Evolutionary conservation across 1,140 invertebrate genomes (phyloP), one percentile per base, ranked within the genome.

Genomic region (Ceratitis capitata): DNA sequence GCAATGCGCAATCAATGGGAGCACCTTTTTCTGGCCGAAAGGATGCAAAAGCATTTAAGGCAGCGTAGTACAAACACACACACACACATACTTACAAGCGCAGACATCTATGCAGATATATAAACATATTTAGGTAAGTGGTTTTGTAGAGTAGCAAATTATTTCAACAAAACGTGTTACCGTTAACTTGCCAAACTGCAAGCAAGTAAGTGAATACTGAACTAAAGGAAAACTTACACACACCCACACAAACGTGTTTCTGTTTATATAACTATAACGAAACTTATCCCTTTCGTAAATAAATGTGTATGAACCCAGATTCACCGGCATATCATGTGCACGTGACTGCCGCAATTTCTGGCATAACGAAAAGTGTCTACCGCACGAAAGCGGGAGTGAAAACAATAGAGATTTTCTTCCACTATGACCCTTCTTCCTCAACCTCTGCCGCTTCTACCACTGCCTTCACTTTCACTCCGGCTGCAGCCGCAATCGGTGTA

Each of bases 321-420:
- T 7, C 39, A 1, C 10, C 69, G 39, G 6, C 39, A 78, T 45
- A 12, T 78, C 42, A 78, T 19, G 32, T 23, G 69, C 69, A 78
- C 69, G 69, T 78, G 69, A 78, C 69, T 78, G 26, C 69, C 39
- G 3, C 69, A 78, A 23, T 78, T 78, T 42, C 69, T 45, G 69
- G 39, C 69, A 78, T 19, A 78, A 23, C 69, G 39, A 12, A 78
- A 45, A 78, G 39, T 42, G 51, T 56, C 51, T 56, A 23, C 69
- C n/a, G 9, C n/a, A n/a, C n/a, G 16, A 78, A 78, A 78, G 45
- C 23, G 2, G 42, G 39, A 78, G n/a, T 39, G 69, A 16, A 45
- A 78, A 78, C 69, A 78, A 78, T 42, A 9, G 42, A 26, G 51
- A 14, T 6, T n/a, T n/a, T n/a, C 5, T 47, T 12, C 45, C 45